Evolutionary conservation across 2,113 vertebrate genomes (phyloP).

Genomic region (Perca fluviatilis): DNA sequence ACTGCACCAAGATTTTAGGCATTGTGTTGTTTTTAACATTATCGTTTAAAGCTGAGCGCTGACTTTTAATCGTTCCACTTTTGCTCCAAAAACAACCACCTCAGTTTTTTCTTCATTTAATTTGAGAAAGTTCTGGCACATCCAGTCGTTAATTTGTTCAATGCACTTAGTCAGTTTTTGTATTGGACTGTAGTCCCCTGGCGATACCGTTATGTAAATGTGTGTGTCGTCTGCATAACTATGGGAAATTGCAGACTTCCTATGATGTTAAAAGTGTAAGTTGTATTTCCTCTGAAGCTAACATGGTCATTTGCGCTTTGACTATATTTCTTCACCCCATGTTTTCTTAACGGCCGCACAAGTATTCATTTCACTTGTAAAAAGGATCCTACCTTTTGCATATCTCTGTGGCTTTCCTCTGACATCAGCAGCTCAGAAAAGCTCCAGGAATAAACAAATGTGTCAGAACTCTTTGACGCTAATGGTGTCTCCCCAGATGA

Average conservation of each 20-base stretch:
- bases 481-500: conserved; percentile 73
- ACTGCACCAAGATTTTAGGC: too few relatives aligned
- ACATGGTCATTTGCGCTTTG: background rate
- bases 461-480: conserved; percentile 55
- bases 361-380: background rate
- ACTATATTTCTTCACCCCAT: background rate
- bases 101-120: too few relatives aligned
- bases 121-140: too few relatives aligned
- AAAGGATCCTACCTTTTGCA: conserved; percentile 36
- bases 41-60: too few relatives aligned
- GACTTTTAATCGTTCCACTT: too few relatives aligned
- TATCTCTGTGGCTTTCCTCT: conserved; percentile 6
- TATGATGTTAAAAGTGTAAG: background rate
- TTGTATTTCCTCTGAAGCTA: background rate
- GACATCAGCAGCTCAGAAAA: conserved; percentile 19
- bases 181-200: too few relatives aligned
- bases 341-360: background rate
- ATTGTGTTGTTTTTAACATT: too few relatives aligned
- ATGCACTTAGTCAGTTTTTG: too few relatives aligned
- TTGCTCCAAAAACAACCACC: too few relatives aligned
- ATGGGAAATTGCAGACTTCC: background rate
- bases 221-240: too few relatives aligned
- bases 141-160: too few relatives aligned
- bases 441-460: conserved; percentile 56
- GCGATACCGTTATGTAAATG: too few relatives aligned